A percentile compares a stretch with the other conserved stretches of the same genome.
Conservation (phyloP, 2,888 invertebrate species). For the Dicyrtoma fusca region DNA sequence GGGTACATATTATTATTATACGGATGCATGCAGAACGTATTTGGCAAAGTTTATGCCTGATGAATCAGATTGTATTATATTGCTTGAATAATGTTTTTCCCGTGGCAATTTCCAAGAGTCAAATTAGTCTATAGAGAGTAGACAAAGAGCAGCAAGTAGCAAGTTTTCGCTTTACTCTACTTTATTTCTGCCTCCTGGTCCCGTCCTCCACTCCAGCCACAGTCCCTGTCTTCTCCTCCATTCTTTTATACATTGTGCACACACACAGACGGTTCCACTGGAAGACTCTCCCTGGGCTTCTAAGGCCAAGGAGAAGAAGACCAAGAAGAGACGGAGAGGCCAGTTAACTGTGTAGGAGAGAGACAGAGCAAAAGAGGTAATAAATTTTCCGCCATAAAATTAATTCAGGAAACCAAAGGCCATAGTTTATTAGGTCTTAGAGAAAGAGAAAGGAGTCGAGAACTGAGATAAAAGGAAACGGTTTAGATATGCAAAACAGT, state of each 20-base stretch:
- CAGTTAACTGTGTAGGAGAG: not conserved
- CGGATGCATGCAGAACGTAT: no score
- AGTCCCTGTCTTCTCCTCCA: no score
- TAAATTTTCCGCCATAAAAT: conserved; percentile 52
- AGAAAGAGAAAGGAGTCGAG: conserved; percentile 31
- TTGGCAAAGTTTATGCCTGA: not conserved
- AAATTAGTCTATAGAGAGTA: conserved; percentile 28
- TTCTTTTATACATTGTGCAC: not conserved
- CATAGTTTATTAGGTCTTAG: conserved; percentile 52
- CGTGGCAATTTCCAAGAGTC: conserved; percentile 16
- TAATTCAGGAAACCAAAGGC: conserved; percentile 55
- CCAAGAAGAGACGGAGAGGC: conserved; percentile 7
- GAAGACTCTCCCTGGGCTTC: not conserved
- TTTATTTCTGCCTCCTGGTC: not conserved
- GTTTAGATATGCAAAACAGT: conserved; percentile 55
- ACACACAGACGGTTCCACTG: conserved; percentile 3
- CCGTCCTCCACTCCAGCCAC: no score
- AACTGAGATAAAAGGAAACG: conserved; percentile 52
- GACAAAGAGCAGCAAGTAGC: conserved; percentile 13
- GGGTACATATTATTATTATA: not conserved
- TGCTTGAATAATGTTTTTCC: conserved; percentile 23
- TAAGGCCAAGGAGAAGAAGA: not conserved
- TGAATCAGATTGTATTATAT: conserved; percentile 29
- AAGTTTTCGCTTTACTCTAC: conserved; percentile 9
- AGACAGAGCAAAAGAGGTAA: conserved; percentile 40